These are phyloP conservation scores for Muscicapa comitata DNA, from an alignment of 2,797 vertebrate species.

Conservation along the genomic window DNA sequence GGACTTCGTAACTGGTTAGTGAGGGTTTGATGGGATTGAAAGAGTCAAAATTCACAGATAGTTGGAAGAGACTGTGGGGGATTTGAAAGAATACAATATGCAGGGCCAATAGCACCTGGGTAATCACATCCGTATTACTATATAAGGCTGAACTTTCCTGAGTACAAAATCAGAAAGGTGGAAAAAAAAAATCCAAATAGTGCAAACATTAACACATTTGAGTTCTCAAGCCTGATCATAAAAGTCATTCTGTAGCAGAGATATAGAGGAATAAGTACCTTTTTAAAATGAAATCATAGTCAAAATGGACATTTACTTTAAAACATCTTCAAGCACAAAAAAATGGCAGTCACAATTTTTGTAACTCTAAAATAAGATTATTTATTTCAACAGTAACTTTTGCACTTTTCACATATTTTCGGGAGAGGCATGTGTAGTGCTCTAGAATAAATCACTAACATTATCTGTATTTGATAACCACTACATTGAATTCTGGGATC, in stretches of 20 bases:
- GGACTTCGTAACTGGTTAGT: not conserved
- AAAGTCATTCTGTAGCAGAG: not conserved
- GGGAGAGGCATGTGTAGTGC: not conserved
- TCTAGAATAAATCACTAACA: not conserved
- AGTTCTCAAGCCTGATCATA: not conserved
- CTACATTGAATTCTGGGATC: not conserved
- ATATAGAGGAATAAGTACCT: not conserved
- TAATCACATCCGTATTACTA: not conserved
- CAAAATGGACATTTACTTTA: not conserved
- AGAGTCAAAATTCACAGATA: not conserved
- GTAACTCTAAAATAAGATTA: not conserved
- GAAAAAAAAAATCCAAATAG: not conserved
- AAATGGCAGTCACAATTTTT: not conserved
- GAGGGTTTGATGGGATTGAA: not conserved
- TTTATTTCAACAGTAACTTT: not conserved
- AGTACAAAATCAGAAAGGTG: not conserved
- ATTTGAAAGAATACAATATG: not conserved
- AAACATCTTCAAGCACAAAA: not conserved
- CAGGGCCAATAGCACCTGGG: not conserved
- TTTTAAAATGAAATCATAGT: not conserved
- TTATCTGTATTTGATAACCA: not conserved
- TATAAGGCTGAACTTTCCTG: not conserved
- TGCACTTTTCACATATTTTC: not conserved
- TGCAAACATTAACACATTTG: not conserved
- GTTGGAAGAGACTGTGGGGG: not conserved